These are phyloP conservation scores for Chymomyza procnemis DNA, from an alignment of 2,888 invertebrate genomes.

Conservation along the genomic window DNA sequence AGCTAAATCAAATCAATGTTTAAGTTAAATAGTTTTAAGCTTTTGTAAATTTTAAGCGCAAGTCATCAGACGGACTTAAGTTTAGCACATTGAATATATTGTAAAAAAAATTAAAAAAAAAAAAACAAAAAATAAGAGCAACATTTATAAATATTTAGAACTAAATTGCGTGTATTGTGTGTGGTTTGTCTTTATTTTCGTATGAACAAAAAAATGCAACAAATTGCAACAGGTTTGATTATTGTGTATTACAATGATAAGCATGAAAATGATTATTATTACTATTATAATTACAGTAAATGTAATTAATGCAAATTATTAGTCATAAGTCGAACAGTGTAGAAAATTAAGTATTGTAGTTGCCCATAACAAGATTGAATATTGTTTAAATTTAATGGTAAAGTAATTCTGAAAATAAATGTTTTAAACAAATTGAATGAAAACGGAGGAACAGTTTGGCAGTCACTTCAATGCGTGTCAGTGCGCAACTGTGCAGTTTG, in stretches of 20 bases:
- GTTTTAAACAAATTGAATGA: conserved; percentile 60
- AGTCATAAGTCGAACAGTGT: conserved; percentile 47
- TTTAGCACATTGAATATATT: background rate
- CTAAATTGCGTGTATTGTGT: conserved; percentile 46
- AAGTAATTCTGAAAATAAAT: conserved; percentile 66
- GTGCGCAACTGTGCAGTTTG: background rate
- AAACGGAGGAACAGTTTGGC: background rate
- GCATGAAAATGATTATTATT: conserved; percentile 32
- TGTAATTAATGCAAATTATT: conserved; percentile 68
- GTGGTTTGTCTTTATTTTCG: conserved; percentile 52
- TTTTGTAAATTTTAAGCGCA: conserved; percentile 3
- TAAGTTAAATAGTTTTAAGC: conserved; percentile 74
- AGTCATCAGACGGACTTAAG: background rate
- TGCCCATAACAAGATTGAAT: conserved; percentile 69
- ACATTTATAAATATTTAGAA: conserved; percentile 33
- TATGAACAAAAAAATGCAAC: conserved; percentile 49
- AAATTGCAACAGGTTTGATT: conserved; percentile 50
- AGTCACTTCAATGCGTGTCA: background rate
- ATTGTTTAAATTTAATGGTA: conserved; percentile 64
- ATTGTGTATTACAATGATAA: conserved; percentile 53
- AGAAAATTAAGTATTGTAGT: conserved; percentile 65
- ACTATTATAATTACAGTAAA: conserved; percentile 58
- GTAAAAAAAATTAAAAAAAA: conserved; percentile 25
- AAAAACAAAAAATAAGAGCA: conserved; percentile 29
- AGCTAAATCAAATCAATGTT: conserved; percentile 65